Conservation (phyloP, 2,888 invertebrate genomes). For the Tridacna gigas region DNA sequence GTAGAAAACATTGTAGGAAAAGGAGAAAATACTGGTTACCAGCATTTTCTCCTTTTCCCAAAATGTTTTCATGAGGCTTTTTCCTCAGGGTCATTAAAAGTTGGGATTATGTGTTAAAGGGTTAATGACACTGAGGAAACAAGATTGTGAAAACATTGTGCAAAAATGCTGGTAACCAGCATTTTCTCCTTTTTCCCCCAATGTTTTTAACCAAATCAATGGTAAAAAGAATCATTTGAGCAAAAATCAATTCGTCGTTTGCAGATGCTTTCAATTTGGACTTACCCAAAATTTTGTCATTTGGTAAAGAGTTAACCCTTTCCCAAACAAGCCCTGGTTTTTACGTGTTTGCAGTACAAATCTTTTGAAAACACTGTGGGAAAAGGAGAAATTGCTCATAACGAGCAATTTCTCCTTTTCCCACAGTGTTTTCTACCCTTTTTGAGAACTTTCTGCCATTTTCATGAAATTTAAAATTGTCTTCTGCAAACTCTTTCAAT, state of each 20-base stretch:
- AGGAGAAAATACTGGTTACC: too few species aligned
- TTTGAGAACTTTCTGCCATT: background rate
- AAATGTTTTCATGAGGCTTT: too few species aligned
- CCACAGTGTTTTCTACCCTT: background rate
- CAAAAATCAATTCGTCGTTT: too few species aligned
- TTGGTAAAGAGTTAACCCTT: background rate
- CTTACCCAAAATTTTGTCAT: too few species aligned
- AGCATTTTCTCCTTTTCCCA: too few species aligned
- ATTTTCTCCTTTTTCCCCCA: background rate
- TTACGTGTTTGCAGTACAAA: background rate
- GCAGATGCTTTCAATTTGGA: background rate
- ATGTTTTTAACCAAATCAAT: too few species aligned
- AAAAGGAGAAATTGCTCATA: background rate
- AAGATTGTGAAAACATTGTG: background rate
- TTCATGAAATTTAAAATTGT: background rate
- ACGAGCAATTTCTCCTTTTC: slow-evolving; percentile 6
- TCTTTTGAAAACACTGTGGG: background rate
- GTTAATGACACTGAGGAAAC: too few species aligned
- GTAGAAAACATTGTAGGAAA: too few species aligned
- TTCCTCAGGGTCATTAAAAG: too few species aligned
- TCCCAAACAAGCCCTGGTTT: background rate
- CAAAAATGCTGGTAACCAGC: background rate
- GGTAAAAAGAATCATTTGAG: too few species aligned
- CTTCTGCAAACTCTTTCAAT: too few species aligned
- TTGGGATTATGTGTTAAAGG: too few species aligned